Evolutionary conservation across 2,797 vertebrate genomes (phyloP).

Genomic region (Cyclopterus lumpus): DNA sequence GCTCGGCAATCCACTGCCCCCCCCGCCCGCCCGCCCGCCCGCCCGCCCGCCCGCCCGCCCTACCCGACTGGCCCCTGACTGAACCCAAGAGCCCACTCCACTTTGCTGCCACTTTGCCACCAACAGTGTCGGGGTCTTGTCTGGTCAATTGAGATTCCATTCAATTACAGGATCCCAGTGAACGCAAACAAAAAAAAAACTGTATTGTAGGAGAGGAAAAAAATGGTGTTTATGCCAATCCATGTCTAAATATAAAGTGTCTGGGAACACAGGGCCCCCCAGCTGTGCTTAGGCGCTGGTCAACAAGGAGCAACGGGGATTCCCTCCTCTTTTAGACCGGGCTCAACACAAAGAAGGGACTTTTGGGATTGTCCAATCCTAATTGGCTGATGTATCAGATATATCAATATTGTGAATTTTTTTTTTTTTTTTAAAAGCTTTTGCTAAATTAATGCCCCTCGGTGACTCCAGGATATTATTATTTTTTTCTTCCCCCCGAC

Average conservation of each 20-base stretch:
- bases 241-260: constrained; percentile 63
- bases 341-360: constrained; percentile 1
- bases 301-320: constrained; percentile 25
- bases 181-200: constrained; percentile 28
- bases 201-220: constrained; percentile 6
- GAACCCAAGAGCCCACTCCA: constrained; percentile 71
- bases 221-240: constrained; percentile 53
- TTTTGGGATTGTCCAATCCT: not conserved
- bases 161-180: constrained; percentile 54
- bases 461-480: not conserved
- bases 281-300: constrained; percentile 45
- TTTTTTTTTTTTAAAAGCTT: too few species aligned
- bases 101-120: constrained; percentile 70
- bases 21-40: constrained; percentile 7
- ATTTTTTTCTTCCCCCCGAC: too few species aligned
- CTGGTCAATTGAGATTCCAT: constrained; percentile 71
- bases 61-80: constrained; percentile 71
- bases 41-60: constrained; percentile 31
- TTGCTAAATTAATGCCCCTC: not conserved
- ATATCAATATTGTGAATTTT: not conserved
- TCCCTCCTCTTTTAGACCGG: constrained; percentile 16
- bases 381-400: not conserved
- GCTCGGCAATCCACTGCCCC: constrained; percentile 33
- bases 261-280: constrained; percentile 53
- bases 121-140: constrained; percentile 66